Percentiles rank a stretch among this genome's conserved stretches.
phyloP scores from a whole-genome alignment of 2,113 vertebrate genomes.

The Tupaia tana region DNA sequence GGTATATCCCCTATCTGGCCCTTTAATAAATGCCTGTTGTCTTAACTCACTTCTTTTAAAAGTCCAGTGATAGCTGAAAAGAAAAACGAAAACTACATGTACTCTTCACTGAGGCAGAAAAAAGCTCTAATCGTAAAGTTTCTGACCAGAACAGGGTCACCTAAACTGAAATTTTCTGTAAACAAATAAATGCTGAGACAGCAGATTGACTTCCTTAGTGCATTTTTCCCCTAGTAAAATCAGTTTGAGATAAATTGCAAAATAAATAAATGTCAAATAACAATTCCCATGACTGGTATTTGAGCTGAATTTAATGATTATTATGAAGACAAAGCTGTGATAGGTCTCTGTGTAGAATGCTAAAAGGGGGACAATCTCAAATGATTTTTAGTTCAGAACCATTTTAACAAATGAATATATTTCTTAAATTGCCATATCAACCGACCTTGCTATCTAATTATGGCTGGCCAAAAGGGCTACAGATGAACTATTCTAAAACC shows the following conservation, averaged over 20 bases:
- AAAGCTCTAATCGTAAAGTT: constrained; percentile 73
- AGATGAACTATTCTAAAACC: constrained; percentile 63
- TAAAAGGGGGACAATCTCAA: constrained; percentile 67
- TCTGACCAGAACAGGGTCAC: constrained; percentile 80
- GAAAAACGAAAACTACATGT: constrained; percentile 59
- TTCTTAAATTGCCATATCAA: constrained; percentile 76
- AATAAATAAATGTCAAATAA: constrained; percentile 84
- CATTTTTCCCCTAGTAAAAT: constrained; percentile 75
- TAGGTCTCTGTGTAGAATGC: constrained; percentile 61
- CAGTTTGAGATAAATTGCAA: constrained; percentile 80
- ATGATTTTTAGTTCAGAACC: constrained; percentile 54
- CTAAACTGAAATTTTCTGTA: constrained; percentile 76
- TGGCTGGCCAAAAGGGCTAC: constrained; percentile 16
- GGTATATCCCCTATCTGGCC: constrained; percentile 44
- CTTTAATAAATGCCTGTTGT: constrained; percentile 68
- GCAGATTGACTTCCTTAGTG: constrained; percentile 73
- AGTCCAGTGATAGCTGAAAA: constrained; percentile 47
- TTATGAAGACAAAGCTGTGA: constrained; percentile 82
- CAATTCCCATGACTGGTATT: constrained; percentile 83
- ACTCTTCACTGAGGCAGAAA: constrained; percentile 80
- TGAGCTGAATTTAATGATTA: constrained; percentile 79
- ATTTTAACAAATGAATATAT: constrained; percentile 76
- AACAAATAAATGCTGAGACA: constrained; percentile 81
- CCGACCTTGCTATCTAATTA: constrained; percentile 74
- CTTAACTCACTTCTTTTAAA: constrained; percentile 70